Evolutionary conservation across 1,140 invertebrate genomes (phyloP).

Genomic region (Chionoecetes opilio): DNA sequence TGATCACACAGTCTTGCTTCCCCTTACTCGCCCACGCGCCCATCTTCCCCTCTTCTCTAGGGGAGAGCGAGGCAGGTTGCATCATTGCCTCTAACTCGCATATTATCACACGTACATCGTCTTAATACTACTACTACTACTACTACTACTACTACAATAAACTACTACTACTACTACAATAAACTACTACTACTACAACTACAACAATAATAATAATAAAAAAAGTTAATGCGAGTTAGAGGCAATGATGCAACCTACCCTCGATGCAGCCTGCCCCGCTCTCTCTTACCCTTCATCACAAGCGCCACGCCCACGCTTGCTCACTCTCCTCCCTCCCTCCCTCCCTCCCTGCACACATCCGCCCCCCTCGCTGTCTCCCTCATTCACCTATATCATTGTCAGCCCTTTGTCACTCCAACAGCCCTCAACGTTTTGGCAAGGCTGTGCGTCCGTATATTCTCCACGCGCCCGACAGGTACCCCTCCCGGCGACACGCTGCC

Average conservation of each 20-base stretch:
- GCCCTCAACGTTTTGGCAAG: conserved; percentile 16
- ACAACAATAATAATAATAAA: no score
- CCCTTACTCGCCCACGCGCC: neutral
- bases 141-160: no score
- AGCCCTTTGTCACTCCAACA: conserved; percentile 23
- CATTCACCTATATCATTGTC: conserved; percentile 46
- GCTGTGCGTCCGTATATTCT: neutral
- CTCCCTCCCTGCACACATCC: neutral
- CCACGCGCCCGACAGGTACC: neutral
- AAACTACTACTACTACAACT: no score
- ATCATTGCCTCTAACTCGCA: no score
- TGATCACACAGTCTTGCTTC: neutral
- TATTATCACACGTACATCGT: no score
- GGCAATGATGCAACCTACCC: no score
- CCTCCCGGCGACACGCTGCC: conserved; percentile 9
- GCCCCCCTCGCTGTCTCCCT: neutral
- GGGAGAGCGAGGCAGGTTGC: no score
- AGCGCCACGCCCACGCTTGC: conserved; percentile 3
- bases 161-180: no score
- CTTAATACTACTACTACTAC: no score
- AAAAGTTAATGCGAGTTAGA: no score
- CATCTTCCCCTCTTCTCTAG: no score
- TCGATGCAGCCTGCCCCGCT: no score
- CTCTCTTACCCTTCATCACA: neutral
- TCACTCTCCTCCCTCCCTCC: neutral